A percentile compares a stretch with the other conserved stretches of the same genome.
phyloP scores from a whole-genome alignment of 2,888 invertebrate species.

The Operophtera brumata region DNA sequence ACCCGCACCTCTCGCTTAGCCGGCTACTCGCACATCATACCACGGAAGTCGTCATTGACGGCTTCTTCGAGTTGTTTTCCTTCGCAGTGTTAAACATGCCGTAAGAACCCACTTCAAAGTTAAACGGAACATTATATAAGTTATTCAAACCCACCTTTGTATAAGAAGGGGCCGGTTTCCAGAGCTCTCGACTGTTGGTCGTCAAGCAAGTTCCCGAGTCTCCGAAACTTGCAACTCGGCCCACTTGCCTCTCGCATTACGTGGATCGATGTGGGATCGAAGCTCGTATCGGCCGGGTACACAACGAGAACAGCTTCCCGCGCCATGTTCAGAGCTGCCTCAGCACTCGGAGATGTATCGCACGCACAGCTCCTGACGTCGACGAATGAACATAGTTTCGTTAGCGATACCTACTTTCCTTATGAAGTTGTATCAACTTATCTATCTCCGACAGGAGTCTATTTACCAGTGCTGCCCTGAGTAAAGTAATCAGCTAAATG shows the following conservation, averaged over 20 bases:
- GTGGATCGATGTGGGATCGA: conserved; percentile 55
- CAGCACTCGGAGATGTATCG: background rate
- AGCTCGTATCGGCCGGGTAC: conserved; percentile 46
- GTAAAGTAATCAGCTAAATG: too few species aligned
- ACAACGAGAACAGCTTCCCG: conserved; percentile 27
- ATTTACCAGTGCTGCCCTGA: too few species aligned
- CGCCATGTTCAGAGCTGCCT: conserved; percentile 6
- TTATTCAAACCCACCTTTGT: too few species aligned
- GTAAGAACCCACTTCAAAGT: too few species aligned
- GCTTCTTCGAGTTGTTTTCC: too few species aligned
- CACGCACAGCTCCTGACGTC: conserved; percentile 2
- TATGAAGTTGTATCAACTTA: background rate
- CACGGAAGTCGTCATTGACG: too few species aligned
- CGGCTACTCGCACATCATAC: too few species aligned
- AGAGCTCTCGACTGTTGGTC: background rate
- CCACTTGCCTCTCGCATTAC: conserved; percentile 31
- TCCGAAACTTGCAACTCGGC: background rate
- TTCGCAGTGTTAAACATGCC: too few species aligned
- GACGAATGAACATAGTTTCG: conserved; percentile 2
- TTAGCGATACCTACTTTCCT: background rate
- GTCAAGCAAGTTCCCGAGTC: background rate
- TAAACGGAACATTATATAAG: too few species aligned
- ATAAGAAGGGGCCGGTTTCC: background rate
- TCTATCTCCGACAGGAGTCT: background rate
- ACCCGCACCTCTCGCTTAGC: too few species aligned